Base-by-base conservation (phyloP, 1,140 invertebrate genomes). In the Calliopsis andreniformis region DNA sequence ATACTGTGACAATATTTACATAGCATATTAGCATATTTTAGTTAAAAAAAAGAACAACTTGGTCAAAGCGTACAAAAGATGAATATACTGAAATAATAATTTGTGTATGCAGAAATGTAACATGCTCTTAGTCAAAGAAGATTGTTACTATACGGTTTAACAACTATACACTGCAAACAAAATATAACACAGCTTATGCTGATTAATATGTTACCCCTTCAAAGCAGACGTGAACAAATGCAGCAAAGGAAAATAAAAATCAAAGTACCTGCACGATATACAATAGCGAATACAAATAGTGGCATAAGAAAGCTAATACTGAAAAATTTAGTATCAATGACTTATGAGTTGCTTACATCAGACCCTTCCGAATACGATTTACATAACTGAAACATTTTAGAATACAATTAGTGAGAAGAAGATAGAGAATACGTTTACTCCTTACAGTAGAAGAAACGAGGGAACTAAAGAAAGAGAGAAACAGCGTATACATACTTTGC, bases 401-500 rank as follows among this genome's bases (percentile, higher is more conserved):
- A 75, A 81, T 86, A 56, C 23, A 76, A 83, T 84, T 82, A 87
- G 59, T 88, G 82, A 84, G 70, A 77, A 87, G 79, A 58, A 45
- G 62, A 12, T 73, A 23, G 14, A 25, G 53, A 55, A 56, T 53
- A 58, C 8, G 6, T 71, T 42, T 12, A 58, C 39, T 14, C 28
- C 56, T 30, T 56, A 75, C 51, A 67, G n/a, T 4, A 58, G 62
- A 45, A 56, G 30, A 56, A 35, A 67, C 25, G 4, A 51, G 18
- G 23, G 10, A 42, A 64, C 3, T 1, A 23, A 1, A 6, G 1
- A 3, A 0, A 47, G n/a, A 58, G 10, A 20, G 32, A 35, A 8
- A 35, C 2, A 8, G 12, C 39, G 8, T 56, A n/a, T n/a, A 75
- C 71, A 16, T 67, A 95, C 95, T 93, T 95, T 96, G 64, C 94